Evolutionary conservation across 1,140 invertebrate genomes (phyloP).

Genomic region (Lucilia cuprina): DNA sequence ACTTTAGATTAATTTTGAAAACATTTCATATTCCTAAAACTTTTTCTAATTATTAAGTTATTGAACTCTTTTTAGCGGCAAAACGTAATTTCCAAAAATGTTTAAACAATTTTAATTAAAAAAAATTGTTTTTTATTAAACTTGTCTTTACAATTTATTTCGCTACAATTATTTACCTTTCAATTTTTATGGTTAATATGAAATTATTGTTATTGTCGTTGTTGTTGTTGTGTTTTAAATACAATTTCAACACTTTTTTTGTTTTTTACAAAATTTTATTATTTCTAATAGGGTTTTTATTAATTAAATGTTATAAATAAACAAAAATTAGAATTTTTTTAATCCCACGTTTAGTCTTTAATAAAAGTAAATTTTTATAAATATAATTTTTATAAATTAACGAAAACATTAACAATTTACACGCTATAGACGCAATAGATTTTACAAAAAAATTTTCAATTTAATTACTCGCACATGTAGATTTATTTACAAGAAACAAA

Average conservation of each 20-base stretch:
- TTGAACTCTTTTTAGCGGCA: too few relatives aligned
- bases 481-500: background rate
- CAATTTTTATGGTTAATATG: background rate
- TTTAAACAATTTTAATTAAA: too few relatives aligned
- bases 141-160: too few relatives aligned
- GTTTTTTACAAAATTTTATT: background rate
- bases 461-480: background rate
- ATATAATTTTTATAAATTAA: background rate
- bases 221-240: background rate
- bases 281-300: too few relatives aligned
- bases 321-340: conserved; percentile 30
- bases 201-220: background rate
- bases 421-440: background rate
- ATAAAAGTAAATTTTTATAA: background rate
- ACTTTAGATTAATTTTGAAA: too few relatives aligned
- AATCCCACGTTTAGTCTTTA: background rate
- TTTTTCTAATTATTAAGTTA: too few relatives aligned
- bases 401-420: conserved; percentile 3
- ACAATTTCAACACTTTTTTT: background rate
- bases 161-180: background rate
- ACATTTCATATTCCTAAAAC: too few relatives aligned
- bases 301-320: conserved; percentile 19
- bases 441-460: background rate
- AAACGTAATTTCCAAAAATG: too few relatives aligned
- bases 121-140: too few relatives aligned